Evolutionary conservation across 1,140 invertebrate species (phyloP), one percentile per base, ranked within the genome.

Genomic region (Riptortus pedestris): DNA sequence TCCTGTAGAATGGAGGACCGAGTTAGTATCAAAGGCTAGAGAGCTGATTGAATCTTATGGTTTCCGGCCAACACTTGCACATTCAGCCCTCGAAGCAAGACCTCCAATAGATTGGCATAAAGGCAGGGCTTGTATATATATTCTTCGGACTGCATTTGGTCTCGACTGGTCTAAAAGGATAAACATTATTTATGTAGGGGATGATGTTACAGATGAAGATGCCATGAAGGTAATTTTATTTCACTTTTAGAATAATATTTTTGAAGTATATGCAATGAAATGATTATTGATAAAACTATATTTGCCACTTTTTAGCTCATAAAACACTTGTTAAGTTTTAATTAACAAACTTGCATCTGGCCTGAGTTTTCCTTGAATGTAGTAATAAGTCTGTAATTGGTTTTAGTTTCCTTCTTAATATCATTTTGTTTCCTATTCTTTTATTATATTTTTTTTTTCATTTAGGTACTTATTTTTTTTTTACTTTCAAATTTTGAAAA

Each of bases 61-160:
- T 1, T 92, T 94, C 73, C 81, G 81, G 68, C 83, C 87, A 11
- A 85, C 83, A 43, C 75, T 82, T 28, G 88, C 88, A 11, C 88
- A 91, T 72, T 90, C 87, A 71, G 90, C 90, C 0, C 79, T 93
- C 14, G 91, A 94, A 74, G 90, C 90, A 0, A 87, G 88, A 68
- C 90, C 90, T 33, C 90, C 90, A 0, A 90, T 93, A 0, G 82
- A 89, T 70, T 93, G 91, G 91, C 89, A 93, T 72, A 93, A 94
- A 74, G 91, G 88, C 66, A 82, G 89, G 45, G 91, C 90, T 51
- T 90, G 88, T 0, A 90, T 93, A 69, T 92, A 93, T 71, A 93
- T 93, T 68, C 72, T 93, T 33, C 81, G 91, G 62, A 93, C 90
- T 1, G 86, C 90, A 0, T 93, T 93, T 73, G 91, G 90, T 14